These are phyloP conservation scores for Cyanistes caeruleus DNA, from an alignment of 2,113 vertebrate species.

Conservation along the genomic window DNA sequence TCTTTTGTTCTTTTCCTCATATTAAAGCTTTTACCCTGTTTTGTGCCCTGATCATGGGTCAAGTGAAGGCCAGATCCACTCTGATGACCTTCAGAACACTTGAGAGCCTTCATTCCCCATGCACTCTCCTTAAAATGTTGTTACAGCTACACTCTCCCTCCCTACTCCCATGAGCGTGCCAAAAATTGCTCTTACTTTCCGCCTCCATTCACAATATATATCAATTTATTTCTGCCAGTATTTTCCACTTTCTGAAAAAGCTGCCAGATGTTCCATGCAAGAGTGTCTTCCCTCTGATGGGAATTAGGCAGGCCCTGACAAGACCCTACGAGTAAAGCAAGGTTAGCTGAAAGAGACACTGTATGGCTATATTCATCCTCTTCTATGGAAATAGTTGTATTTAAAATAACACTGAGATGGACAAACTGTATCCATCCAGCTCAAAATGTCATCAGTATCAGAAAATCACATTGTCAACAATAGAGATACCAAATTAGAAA, in stretches of 20 bases:
- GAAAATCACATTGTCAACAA: not conserved
- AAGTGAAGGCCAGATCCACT: slow-evolving; percentile 6
- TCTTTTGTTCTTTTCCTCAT: not conserved
- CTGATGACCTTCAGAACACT: not conserved
- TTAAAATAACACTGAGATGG: not conserved
- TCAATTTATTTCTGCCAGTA: not conserved
- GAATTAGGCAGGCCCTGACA: not conserved
- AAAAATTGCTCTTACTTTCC: not conserved
- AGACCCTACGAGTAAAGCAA: not conserved
- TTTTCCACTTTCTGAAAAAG: not conserved
- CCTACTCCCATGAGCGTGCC: not conserved
- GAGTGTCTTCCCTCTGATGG: not conserved
- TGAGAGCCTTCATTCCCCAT: not conserved
- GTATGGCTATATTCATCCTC: not conserved
- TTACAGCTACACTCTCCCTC: not conserved
- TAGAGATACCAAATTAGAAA: not conserved
- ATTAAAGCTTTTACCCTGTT: not conserved
- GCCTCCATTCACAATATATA: not conserved
- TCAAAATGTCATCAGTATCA: not conserved
- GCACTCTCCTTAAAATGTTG: not conserved
- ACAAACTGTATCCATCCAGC: not conserved
- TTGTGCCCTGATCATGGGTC: not conserved
- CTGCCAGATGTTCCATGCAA: not conserved
- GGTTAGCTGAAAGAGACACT: not conserved
- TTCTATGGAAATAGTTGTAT: not conserved